Conservation (phyloP, 1,140 invertebrate species). For the Orchesella cincta region DNA sequence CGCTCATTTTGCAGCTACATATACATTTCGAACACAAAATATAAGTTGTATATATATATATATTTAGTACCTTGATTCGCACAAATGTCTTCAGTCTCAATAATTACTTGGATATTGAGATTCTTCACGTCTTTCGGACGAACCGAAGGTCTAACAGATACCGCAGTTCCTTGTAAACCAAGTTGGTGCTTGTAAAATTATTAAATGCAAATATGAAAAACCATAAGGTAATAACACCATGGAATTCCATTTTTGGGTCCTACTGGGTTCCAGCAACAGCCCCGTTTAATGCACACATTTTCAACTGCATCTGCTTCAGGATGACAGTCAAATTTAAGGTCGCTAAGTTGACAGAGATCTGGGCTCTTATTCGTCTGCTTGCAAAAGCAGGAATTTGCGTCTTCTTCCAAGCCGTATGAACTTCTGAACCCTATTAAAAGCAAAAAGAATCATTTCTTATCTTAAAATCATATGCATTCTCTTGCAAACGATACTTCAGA, state of each 20-base stretch:
- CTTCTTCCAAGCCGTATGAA: not conserved
- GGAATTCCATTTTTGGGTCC: conserved; percentile 58
- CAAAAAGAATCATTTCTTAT: too few species aligned
- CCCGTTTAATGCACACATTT: conserved; percentile 66
- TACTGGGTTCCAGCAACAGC: conserved; percentile 69
- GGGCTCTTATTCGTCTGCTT: not conserved
- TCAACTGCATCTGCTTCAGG: conserved; percentile 66
- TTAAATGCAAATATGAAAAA: conserved; percentile 66
- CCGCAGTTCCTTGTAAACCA: conserved; percentile 63
- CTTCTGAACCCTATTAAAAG: not conserved
- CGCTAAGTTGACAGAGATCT: conserved; percentile 12
- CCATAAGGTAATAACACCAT: conserved; percentile 70
- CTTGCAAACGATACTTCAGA: too few species aligned
- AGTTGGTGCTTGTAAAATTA: conserved; percentile 64
- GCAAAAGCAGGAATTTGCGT: not conserved
- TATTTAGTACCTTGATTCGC: conserved; percentile 67
- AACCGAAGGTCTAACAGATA: conserved; percentile 60
- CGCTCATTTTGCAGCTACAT: too few species aligned
- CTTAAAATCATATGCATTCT: too few species aligned
- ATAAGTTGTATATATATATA: too few species aligned
- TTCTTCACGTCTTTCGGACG: conserved; percentile 68
- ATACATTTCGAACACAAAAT: too few species aligned
- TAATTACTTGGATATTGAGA: conserved; percentile 65
- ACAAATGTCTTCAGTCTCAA: conserved; percentile 65
- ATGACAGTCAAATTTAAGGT: conserved; percentile 72